Evolutionary conservation across 2,888 invertebrate species (phyloP).

Genomic region (Smittia sp.): DNA sequence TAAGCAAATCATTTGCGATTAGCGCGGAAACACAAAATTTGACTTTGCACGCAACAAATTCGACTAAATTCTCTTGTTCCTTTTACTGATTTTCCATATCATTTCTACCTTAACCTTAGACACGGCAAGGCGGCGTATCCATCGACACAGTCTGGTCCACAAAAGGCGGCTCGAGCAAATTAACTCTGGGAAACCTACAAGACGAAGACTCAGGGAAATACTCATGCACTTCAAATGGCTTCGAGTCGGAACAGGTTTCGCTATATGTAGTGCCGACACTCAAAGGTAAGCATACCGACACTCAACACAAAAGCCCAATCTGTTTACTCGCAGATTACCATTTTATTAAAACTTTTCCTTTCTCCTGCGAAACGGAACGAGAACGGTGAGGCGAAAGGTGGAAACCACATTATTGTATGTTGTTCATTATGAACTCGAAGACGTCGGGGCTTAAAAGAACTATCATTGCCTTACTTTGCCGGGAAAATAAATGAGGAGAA

Average conservation of each 20-base stretch:
- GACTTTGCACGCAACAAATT: no score
- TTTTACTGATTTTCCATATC: neutral
- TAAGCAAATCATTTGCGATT: neutral
- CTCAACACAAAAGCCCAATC: conserved; percentile 6
- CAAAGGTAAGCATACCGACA: conserved; percentile 10
- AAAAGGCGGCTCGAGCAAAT: conserved; percentile 1
- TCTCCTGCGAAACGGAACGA: neutral
- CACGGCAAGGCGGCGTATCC: neutral
- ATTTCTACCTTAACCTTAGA: neutral
- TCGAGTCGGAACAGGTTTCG: neutral
- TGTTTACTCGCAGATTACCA: conserved; percentile 1
- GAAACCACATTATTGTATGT: neutral
- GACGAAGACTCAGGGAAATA: conserved; percentile 14
- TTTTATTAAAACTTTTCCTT: conserved; percentile 23
- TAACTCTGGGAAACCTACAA: conserved; percentile 6
- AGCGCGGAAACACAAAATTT: neutral
- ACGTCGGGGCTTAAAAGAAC: neutral
- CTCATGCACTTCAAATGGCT: conserved; percentile 30
- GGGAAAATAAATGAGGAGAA: neutral
- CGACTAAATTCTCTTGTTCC: neutral
- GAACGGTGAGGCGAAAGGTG: neutral
- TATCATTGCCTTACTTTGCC: neutral
- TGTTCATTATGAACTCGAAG: conserved; percentile 1
- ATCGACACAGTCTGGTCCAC: conserved; percentile 16
- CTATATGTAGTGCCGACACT: neutral